These are phyloP conservation scores for Falcunculus frontatus DNA, from an alignment of 2,113 vertebrate species.

Conservation along the genomic window DNA sequence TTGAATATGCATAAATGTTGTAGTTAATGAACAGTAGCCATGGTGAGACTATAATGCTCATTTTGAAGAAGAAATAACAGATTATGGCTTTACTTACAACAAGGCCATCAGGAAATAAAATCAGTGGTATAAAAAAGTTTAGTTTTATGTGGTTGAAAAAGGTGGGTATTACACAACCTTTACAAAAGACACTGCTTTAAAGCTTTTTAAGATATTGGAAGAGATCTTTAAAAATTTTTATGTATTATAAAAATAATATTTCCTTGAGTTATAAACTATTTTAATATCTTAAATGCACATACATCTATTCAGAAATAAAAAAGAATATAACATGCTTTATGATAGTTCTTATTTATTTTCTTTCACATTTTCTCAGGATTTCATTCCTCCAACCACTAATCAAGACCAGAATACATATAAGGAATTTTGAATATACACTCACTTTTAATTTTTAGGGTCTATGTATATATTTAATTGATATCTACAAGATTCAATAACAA, in stretches of 20 bases:
- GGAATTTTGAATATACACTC: not conserved
- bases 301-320: not conserved
- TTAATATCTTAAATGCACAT: not conserved
- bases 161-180: not conserved
- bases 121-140: not conserved
- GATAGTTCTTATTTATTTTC: not conserved
- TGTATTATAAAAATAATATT: not conserved
- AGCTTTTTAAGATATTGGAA: not conserved
- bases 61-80: not conserved
- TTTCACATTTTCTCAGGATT: not conserved
- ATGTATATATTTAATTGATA: not conserved
- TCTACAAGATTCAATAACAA: not conserved
- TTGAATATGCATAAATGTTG: not conserved
- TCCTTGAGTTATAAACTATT: not conserved
- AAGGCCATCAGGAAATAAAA: not conserved
- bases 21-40: not conserved
- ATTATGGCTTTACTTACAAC: not conserved
- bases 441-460: not conserved
- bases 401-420: not conserved
- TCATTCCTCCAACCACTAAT: not conserved
- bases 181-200: not conserved
- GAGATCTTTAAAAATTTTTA: not conserved
- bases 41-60: not conserved
- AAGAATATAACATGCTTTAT: not conserved
- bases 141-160: not conserved